Percentiles rank a stretch among this genome's conserved stretches.
Conservation (phyloP, 2,888 invertebrate genomes). For the Melanostoma mellinum region DNA sequence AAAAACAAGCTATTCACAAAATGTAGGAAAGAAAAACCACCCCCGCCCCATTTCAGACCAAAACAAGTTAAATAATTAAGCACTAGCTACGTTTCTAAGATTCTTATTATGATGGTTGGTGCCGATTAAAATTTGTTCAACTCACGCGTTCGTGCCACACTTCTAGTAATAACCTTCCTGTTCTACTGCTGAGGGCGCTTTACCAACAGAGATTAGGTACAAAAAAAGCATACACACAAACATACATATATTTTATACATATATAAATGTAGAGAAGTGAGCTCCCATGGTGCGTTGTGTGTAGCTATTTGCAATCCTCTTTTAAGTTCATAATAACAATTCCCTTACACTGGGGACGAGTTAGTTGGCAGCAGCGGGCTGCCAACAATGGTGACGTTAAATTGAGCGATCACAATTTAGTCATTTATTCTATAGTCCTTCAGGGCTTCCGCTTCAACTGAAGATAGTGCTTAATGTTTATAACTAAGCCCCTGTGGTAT, state of each 20-base stretch:
- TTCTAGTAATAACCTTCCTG: slow-evolving; percentile 13
- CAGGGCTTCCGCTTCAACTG: slow-evolving; percentile 33
- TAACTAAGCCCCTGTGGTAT: slow-evolving; percentile 30
- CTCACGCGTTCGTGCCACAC: slow-evolving; percentile 21
- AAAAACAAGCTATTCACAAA: too few relatives aligned
- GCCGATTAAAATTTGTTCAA: slow-evolving; percentile 14
- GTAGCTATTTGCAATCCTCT: slow-evolving; percentile 37
- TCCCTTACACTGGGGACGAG: slow-evolving; percentile 29
- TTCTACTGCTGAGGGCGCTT: slow-evolving; percentile 13
- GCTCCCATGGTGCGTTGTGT: slow-evolving; percentile 40
- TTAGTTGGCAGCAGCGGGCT: slow-evolving; percentile 27
- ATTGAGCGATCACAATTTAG: slow-evolving; percentile 71
- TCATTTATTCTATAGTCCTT: slow-evolving; percentile 59
- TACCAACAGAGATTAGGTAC: slow-evolving; percentile 32
- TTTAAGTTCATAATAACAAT: slow-evolving; percentile 53
- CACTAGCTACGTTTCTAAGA: slow-evolving; percentile 18
- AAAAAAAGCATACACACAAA: slow-evolving; percentile 3
- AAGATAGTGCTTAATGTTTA: slow-evolving; percentile 52
- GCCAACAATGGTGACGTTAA: slow-evolving; percentile 63
- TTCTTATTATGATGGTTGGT: slow-evolving; percentile 9
- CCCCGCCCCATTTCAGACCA: neutral
- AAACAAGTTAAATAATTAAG: slow-evolving; percentile 15
- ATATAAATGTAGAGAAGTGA: too few relatives aligned
- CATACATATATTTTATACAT: neutral
- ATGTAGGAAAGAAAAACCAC: neutral